Base-by-base conservation (phyloP, 2,888 invertebrate species). In the Fragum fragum region DNA sequence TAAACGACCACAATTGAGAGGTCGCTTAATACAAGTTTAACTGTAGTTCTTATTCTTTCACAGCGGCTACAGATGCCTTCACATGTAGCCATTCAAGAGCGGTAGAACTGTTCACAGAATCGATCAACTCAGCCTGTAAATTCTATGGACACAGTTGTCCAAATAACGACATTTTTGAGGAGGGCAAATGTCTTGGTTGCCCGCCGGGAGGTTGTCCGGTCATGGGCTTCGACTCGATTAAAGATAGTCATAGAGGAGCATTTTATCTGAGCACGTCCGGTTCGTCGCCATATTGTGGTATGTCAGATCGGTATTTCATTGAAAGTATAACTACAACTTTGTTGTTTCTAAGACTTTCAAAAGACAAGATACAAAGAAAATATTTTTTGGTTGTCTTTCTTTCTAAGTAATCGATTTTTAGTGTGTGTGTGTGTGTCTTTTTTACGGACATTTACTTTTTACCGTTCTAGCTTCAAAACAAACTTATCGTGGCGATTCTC, bases 171-270 rank as follows among this genome's bases (percentile, higher is more conserved):
- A 71, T 72, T 21, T 91, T 88, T 73, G 87, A 89, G 61, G 73
- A 79, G 55, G 91, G 91, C 9, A 73, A 76, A 28, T 92, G 92
- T 73, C 83, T 88, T 3, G 87, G 86, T 23, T 90, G 90, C 57
- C 87, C 88, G 7, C 32, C 74, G 16, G 83, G 80, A 14, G 89
- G 88, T 21, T 91, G 90, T 80, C 87, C 90, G 1, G 55, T 83
- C 16, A 91, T 92, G 91, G 92, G 92, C 26, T 90, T 86, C 70
- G 80, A 91, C 39, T 87, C 91, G 3, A 82, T 85, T 29, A 66
- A 76, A 39, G 32, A n/a, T 16, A 26, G 75, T 1, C 79, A 81
- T 21, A 78, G 80, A 7, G 92, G 92, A 66, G 73, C 81, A 0
- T 89, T 81, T 79, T 92, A 89, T 72, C 84, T 92, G 14, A 90